A percentile compares a stretch with the other conserved stretches of the same genome.
These are phyloP conservation scores for Crenichthys baileyi DNA, from an alignment of 2,797 vertebrate genomes.

Conservation along the genomic window DNA sequence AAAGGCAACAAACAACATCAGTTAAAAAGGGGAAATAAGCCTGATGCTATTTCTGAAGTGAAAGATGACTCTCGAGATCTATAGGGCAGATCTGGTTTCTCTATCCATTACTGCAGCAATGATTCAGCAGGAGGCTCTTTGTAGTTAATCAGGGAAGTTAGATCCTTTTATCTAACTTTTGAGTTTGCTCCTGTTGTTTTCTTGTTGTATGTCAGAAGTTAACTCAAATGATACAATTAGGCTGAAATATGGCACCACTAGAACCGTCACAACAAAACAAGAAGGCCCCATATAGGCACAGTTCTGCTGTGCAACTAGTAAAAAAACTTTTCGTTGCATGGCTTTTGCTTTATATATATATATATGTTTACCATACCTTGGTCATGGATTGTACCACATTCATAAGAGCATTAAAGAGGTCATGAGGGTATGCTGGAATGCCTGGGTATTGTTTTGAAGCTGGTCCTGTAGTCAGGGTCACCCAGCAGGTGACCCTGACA, in stretches of 20 bases:
- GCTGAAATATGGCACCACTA: neutral
- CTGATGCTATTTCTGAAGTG: neutral
- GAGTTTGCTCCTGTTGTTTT: neutral
- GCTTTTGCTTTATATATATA: no score
- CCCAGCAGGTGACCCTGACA: conserved; percentile 30
- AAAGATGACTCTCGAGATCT: neutral
- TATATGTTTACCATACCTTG: neutral
- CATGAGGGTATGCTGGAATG: neutral
- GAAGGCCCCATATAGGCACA: neutral
- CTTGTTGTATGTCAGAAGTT: neutral
- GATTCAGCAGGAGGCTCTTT: neutral
- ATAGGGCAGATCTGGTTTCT: neutral
- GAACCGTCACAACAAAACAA: neutral
- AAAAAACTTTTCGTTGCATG: neutral
- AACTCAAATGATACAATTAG: neutral
- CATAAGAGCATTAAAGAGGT: neutral
- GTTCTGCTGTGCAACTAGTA: neutral
- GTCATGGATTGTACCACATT: neutral
- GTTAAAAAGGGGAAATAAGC: neutral
- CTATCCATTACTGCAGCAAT: neutral
- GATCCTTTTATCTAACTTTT: neutral
- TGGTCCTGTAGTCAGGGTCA: neutral
- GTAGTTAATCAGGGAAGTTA: neutral
- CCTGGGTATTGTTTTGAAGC: neutral
- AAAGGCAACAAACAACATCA: neutral